Percentiles rank a stretch among this genome's conserved stretches.
Evolutionary conservation across 2,113 vertebrate genomes (phyloP).

Genomic region (Mungos mungo): DNA sequence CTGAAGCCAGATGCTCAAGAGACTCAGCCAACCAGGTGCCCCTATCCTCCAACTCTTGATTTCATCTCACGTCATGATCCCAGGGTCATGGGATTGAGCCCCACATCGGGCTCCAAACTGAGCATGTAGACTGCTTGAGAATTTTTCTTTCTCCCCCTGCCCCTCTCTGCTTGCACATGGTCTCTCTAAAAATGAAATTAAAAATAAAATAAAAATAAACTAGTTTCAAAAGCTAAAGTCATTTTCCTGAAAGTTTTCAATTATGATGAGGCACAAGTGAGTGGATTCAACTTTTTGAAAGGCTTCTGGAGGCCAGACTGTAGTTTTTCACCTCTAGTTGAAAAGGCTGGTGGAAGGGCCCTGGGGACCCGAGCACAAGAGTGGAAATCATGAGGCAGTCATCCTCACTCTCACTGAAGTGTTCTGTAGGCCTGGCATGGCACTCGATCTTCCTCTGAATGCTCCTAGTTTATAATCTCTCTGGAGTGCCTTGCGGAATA

Average conservation of each 20-base stretch:
- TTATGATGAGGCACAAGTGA: conserved; percentile 11
- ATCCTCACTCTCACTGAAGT: background rate
- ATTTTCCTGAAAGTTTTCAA: conserved; percentile 40
- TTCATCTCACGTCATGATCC: no score
- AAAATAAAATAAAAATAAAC: background rate
- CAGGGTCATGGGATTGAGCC: no score
- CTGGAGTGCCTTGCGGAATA: background rate
- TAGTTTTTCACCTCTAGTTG: background rate
- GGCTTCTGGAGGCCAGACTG: background rate
- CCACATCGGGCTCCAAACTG: no score
- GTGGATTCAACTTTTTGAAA: background rate
- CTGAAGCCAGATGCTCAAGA: no score
- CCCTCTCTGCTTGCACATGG: no score
- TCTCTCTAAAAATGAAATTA: no score
- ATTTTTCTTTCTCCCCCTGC: no score
- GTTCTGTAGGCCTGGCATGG: background rate
- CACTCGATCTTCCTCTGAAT: background rate
- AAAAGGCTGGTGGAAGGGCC: background rate
- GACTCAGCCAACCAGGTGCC: no score
- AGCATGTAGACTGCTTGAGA: no score
- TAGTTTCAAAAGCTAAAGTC: conserved; percentile 17
- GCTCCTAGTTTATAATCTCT: conserved; percentile 6
- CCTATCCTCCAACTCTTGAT: no score
- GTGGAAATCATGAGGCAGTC: background rate
- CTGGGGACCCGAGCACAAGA: background rate